Conservation (phyloP, 30 jellyfish, hydroid and myxozoan genomes). For the Hydractinia symbiolongicarpus region DNA sequence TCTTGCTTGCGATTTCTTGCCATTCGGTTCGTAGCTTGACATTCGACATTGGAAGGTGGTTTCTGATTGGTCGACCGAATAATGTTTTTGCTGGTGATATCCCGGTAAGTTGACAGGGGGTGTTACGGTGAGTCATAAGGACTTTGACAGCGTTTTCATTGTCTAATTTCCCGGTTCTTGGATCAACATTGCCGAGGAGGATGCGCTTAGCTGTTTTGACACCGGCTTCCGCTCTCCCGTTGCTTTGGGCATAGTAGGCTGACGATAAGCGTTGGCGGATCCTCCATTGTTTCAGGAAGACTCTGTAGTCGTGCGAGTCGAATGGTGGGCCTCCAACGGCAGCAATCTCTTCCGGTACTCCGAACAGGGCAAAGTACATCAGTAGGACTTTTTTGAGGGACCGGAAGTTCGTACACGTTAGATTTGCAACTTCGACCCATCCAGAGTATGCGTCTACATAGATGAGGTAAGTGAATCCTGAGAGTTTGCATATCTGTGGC, state of each 20-base stretch:
- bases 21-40: slow-evolving; percentile 25
- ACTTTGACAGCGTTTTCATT: no score
- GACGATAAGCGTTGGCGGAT: no score
- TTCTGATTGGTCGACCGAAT: slow-evolving; percentile 27
- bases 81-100: no score
- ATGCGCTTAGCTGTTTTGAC: no score
- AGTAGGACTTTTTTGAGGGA: neutral
- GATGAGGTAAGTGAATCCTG: slow-evolving; percentile 30
- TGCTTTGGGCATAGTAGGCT: no score
- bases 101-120: slow-evolving; percentile 9
- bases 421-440: slow-evolving; percentile 32
- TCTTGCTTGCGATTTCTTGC: slow-evolving; percentile 22
- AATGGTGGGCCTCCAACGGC: no score
- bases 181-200: no score
- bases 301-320: no score
- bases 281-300: no score
- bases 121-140: slow-evolving; percentile 15
- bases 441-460: slow-evolving; percentile 32
- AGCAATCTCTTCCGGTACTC: slow-evolving; percentile 7
- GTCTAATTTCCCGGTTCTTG: no score
- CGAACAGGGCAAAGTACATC: slow-evolving; percentile 11
- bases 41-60: slow-evolving; percentile 22
- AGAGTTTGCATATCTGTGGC: slow-evolving; percentile 26
- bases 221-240: no score
- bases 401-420: neutral